phyloP scores from a whole-genome alignment of 2,888 invertebrate species.

The Lutraria lutraria region DNA sequence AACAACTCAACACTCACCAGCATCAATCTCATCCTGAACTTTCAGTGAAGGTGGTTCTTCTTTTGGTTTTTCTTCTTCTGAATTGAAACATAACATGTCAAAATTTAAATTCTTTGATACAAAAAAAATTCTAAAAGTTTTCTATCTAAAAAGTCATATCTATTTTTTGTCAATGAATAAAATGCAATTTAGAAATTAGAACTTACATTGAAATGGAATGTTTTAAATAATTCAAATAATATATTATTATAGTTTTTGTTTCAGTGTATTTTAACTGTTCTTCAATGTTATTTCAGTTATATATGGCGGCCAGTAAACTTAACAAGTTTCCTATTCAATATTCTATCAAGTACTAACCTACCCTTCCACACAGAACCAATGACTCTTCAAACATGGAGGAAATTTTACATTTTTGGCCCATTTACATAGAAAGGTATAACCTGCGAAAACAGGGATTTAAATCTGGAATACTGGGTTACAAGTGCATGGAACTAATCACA shows the following conservation, averaged over 20 bases:
- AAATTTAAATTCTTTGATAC: neutral
- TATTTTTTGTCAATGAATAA: no score
- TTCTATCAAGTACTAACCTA: neutral
- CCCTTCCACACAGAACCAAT: neutral
- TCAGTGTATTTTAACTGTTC: neutral
- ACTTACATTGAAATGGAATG: no score
- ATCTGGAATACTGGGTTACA: neutral
- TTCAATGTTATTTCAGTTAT: neutral
- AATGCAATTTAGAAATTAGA: no score
- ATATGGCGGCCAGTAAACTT: neutral
- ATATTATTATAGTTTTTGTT: no score
- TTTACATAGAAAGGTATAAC: neutral
- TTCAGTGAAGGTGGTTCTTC: neutral
- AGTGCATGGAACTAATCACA: no score
- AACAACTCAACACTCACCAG: neutral
- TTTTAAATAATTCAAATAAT: no score
- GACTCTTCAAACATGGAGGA: neutral
- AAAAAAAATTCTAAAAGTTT: neutral
- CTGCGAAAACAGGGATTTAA: neutral
- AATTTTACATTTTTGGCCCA: neutral
- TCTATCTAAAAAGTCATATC: no score
- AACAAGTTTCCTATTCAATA: neutral
- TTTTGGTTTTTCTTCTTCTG: conserved; percentile 11
- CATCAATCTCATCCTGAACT: neutral
- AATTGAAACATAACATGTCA: neutral